phyloP scores from a whole-genome alignment of 2,888 invertebrate genomes.

The Caenorhabditis sp. region DNA sequence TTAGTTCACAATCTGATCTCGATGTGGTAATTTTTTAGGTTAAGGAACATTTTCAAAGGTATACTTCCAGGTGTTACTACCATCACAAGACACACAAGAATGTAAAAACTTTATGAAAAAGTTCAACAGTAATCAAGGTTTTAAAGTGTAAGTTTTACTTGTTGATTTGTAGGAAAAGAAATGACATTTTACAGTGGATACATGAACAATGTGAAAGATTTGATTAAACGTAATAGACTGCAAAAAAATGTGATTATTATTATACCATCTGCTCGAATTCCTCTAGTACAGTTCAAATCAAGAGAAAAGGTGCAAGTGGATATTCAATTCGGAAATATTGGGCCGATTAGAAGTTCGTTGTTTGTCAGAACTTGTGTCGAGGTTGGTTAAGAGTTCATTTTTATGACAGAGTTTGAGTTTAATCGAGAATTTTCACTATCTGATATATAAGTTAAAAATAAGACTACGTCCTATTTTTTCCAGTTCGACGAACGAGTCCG shows the following conservation, averaged over 20 bases:
- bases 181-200: background rate
- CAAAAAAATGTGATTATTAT: background rate
- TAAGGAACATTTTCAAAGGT: background rate
- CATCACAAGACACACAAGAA: slow-evolving; percentile 4
- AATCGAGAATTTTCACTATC: too few species aligned
- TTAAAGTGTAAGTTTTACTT: slow-evolving; percentile 6
- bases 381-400: background rate
- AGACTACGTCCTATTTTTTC: background rate
- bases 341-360: slow-evolving; percentile 24
- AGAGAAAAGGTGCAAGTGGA: slow-evolving; percentile 20
- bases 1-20: slow-evolving; percentile 16
- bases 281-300: slow-evolving; percentile 11
- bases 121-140: slow-evolving; percentile 12
- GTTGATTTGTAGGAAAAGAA: too few species aligned
- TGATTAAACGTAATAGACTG: background rate
- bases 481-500: slow-evolving; percentile 26
- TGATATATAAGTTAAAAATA: background rate
- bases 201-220: background rate
- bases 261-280: slow-evolving; percentile 6
- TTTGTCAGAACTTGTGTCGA: slow-evolving; percentile 40
- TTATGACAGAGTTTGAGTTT: too few species aligned
- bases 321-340: slow-evolving; percentile 34
- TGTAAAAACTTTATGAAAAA: slow-evolving; percentile 19
- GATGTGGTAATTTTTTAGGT: slow-evolving; percentile 16
- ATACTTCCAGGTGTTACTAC: slow-evolving; percentile 21